Evolutionary conservation across 2,113 vertebrate genomes (phyloP).

Genomic region (Hippoglossus stenolepis): DNA sequence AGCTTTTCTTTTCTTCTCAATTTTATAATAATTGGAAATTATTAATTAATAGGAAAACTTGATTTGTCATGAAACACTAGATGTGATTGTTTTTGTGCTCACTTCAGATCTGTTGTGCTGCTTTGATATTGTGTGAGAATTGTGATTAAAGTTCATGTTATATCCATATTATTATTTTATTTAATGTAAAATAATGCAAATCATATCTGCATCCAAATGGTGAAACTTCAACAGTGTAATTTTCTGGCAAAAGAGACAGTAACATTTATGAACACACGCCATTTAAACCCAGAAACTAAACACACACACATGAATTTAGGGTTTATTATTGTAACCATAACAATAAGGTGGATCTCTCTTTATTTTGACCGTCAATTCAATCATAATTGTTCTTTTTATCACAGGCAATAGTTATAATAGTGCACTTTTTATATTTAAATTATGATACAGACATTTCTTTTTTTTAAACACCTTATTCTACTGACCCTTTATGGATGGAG

Average conservation of each 20-base stretch:
- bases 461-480: slow-evolving; percentile 82
- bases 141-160: too few species aligned
- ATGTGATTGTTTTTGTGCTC: too few species aligned
- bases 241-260: slow-evolving; percentile 2
- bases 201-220: not conserved
- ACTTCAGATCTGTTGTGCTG: too few species aligned
- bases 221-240: not conserved
- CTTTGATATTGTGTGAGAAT: too few species aligned
- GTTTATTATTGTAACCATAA: slow-evolving; percentile 82
- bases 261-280: not conserved
- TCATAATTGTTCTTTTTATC: slow-evolving; percentile 82
- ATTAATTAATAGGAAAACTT: too few species aligned
- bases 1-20: too few species aligned
- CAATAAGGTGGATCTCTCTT: slow-evolving; percentile 82
- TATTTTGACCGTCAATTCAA: slow-evolving; percentile 84
- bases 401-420: slow-evolving; percentile 87
- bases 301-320: slow-evolving; percentile 75
- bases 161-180: too few species aligned
- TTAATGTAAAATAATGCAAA: too few species aligned
- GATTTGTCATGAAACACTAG: too few species aligned
- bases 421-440: slow-evolving; percentile 86
- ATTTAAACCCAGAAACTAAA: slow-evolving; percentile 58
- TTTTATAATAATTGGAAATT: too few species aligned
- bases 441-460: slow-evolving; percentile 84
- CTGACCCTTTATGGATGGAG: slow-evolving; percentile 80